Evolutionary conservation across 1,140 invertebrate species (phyloP).

Genomic region (Ctenoplectra terminalis): DNA sequence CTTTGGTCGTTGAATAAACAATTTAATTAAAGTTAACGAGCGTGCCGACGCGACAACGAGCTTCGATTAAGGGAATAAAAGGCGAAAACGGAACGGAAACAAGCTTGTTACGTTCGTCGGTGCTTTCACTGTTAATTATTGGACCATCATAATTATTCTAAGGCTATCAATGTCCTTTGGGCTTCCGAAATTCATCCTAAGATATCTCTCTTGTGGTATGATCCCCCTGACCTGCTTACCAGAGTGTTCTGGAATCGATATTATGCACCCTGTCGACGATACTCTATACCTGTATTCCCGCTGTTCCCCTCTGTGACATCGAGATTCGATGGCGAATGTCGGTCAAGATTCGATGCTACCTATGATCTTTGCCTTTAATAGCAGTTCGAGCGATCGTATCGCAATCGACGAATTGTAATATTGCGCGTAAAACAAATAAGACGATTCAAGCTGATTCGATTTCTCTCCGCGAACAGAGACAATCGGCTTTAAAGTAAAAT

Average conservation of each 20-base stretch:
- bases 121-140: not conserved
- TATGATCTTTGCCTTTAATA: not conserved
- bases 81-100: not conserved
- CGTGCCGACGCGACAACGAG: slow-evolving; percentile 11
- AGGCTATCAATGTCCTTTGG: slow-evolving; percentile 1
- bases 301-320: slow-evolving; percentile 27
- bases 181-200: slow-evolving; percentile 16
- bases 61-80: not conserved
- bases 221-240: slow-evolving; percentile 21
- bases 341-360: slow-evolving; percentile 16
- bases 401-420: not conserved
- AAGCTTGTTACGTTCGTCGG: not conserved
- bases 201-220: not conserved
- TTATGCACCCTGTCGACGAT: slow-evolving; percentile 19
- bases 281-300: slow-evolving; percentile 20
- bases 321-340: slow-evolving; percentile 21
- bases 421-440: not conserved
- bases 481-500: fast-evolving
- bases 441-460: not conserved
- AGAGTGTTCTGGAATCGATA: slow-evolving; percentile 33
- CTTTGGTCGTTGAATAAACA: slow-evolving; percentile 51
- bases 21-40: slow-evolving; percentile 59
- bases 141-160: slow-evolving; percentile 18
- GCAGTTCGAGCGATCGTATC: not conserved
- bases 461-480: not conserved